These are phyloP conservation scores for Kryptolebias ocellatus DNA, from an alignment of 2,797 vertebrate genomes.

Conservation along the genomic window DNA sequence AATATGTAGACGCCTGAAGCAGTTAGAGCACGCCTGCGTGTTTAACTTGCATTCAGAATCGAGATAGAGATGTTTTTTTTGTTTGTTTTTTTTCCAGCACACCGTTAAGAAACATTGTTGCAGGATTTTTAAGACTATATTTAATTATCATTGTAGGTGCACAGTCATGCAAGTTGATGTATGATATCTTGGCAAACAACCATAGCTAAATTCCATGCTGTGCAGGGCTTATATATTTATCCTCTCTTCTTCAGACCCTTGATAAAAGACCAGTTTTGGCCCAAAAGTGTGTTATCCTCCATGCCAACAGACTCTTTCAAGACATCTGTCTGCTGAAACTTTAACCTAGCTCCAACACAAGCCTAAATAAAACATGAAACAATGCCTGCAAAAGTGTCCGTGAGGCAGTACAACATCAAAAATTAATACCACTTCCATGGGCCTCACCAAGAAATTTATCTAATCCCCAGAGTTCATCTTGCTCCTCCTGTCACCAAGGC, in stretches of 20 bases:
- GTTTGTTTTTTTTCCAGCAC: constrained; percentile 20
- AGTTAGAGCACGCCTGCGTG: constrained; percentile 39
- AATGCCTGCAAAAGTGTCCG: constrained; percentile 77
- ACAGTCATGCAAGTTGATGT: not conserved
- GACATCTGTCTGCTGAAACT: constrained; percentile 68
- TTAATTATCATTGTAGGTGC: constrained; percentile 17
- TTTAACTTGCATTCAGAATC: constrained; percentile 56
- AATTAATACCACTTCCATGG: constrained; percentile 76
- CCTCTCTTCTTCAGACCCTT: constrained; percentile 37
- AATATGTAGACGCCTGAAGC: constrained; percentile 75
- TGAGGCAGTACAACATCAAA: constrained; percentile 77
- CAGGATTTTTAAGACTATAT: constrained; percentile 16
- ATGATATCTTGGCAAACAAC: constrained; percentile 19
- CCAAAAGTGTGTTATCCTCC: constrained; percentile 68
- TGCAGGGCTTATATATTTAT: constrained; percentile 8
- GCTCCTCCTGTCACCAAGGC: constrained; percentile 67
- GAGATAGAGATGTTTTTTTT: constrained; percentile 39
- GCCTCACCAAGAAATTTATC: constrained; percentile 77
- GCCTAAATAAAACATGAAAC: constrained; percentile 85
- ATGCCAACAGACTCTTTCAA: constrained; percentile 54
- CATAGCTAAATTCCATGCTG: constrained; percentile 5
- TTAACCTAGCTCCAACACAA: constrained; percentile 73
- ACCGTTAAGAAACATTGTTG: constrained; percentile 20
- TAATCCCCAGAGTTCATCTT: constrained; percentile 75
- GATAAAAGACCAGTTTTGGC: constrained; percentile 54